phyloP scores from a whole-genome alignment of 2,797 vertebrate genomes.

The Choloepus didactylus region DNA sequence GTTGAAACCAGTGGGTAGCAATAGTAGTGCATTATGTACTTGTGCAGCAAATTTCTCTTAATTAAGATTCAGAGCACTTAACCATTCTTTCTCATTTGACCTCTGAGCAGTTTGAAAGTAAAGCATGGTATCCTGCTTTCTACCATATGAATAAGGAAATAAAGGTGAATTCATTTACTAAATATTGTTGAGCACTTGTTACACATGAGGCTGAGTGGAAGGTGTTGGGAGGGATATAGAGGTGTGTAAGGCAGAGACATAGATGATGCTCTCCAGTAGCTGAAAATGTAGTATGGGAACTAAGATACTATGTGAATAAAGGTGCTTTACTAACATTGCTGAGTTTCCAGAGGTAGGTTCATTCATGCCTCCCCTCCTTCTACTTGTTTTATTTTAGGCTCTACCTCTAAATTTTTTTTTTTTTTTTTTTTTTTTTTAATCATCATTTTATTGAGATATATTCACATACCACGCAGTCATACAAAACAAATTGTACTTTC shows the following conservation, averaged over 20 bases:
- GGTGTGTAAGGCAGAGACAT: not conserved
- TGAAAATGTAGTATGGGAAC: not conserved
- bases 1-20: not conserved
- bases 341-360: not conserved
- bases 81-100: not conserved
- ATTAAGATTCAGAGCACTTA: slow-evolving; percentile 11
- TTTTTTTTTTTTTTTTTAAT: too few species aligned
- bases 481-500: too few species aligned
- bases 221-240: not conserved
- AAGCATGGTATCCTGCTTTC: not conserved
- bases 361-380: not conserved
- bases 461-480: too few species aligned
- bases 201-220: not conserved
- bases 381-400: slow-evolving; percentile 35
- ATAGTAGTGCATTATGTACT: not conserved
- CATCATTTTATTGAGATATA: too few species aligned
- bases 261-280: too few species aligned
- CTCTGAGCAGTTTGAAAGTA: not conserved
- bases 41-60: not conserved
- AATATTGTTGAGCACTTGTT: not conserved
- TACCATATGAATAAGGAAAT: not conserved
- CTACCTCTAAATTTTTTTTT: not conserved
- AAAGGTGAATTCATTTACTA: not conserved
- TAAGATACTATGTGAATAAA: not conserved
- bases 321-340: not conserved